A percentile compares a stretch with the other conserved stretches of the same genome.
Evolutionary conservation across 2,888 invertebrate genomes (phyloP).

Genomic region (Plagodis dolabraria): DNA sequence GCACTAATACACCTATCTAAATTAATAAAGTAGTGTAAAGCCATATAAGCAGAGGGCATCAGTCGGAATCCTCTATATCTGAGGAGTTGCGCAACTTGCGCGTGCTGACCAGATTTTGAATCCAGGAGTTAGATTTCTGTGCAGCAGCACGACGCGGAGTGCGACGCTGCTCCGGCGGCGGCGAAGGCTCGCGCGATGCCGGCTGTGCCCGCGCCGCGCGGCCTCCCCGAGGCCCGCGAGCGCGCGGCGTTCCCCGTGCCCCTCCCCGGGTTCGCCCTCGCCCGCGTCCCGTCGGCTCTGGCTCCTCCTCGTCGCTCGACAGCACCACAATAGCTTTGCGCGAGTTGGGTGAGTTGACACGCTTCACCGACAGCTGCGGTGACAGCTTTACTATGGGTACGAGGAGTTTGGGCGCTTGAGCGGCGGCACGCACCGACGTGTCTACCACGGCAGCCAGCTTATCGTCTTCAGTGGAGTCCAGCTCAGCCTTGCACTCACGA

Average conservation of each 20-base stretch:
- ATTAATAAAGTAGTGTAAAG: too few species aligned
- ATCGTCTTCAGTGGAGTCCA: constrained; percentile 67
- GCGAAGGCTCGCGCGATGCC: constrained; percentile 53
- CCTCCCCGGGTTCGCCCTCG: constrained; percentile 38
- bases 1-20: too few species aligned
- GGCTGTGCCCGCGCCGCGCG: constrained; percentile 43
- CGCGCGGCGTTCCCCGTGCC: constrained; percentile 30
- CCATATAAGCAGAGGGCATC: constrained; percentile 23
- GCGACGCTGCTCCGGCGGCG: constrained; percentile 60
- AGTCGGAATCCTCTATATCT: constrained; percentile 70
- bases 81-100: constrained; percentile 59
- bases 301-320: constrained; percentile 67
- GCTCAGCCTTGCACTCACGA: constrained; percentile 60
- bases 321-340: constrained; percentile 58
- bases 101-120: constrained; percentile 56
- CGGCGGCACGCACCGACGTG: constrained; percentile 47
- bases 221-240: constrained; percentile 38
- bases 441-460: constrained; percentile 57
- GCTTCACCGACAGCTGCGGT: constrained; percentile 43
- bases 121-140: constrained; percentile 63
- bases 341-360: constrained; percentile 25
- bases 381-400: constrained; percentile 46
- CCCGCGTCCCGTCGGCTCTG: constrained; percentile 36
- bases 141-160: constrained; percentile 72
- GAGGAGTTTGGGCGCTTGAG: constrained; percentile 40